phyloP scores from a whole-genome alignment of 2,113 vertebrate species.

The Phylloscopus whistleri region DNA sequence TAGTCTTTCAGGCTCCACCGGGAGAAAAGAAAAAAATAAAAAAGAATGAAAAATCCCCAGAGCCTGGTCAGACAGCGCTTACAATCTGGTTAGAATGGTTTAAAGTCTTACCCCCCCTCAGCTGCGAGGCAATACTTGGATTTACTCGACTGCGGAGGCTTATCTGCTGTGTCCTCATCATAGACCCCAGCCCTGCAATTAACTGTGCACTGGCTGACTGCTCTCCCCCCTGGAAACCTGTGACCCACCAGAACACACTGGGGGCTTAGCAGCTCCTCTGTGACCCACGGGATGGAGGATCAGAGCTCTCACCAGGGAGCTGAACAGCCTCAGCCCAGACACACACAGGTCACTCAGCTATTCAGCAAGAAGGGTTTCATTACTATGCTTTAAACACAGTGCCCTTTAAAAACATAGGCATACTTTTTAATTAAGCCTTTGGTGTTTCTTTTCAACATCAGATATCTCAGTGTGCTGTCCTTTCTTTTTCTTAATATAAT shows the following conservation, averaged over 20 bases:
- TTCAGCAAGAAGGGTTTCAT: neutral
- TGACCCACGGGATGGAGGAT: neutral
- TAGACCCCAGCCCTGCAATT: constrained; percentile 10
- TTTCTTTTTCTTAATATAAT: constrained; percentile 41
- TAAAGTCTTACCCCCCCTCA: neutral
- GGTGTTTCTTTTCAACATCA: constrained; percentile 17
- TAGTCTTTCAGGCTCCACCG: neutral
- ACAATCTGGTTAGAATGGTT: neutral
- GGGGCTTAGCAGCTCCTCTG: neutral
- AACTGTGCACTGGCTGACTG: neutral
- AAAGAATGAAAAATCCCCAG: neutral
- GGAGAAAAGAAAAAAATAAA: neutral
- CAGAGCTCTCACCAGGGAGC: neutral
- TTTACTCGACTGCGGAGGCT: neutral
- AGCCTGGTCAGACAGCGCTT: neutral
- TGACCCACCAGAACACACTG: neutral
- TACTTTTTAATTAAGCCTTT: constrained; percentile 58
- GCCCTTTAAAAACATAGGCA: constrained; percentile 18
- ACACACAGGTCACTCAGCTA: neutral
- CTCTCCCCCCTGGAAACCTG: neutral
- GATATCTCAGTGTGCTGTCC: neutral
- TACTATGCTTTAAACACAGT: neutral
- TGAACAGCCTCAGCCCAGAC: neutral
- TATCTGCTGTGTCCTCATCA: neutral
- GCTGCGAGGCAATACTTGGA: neutral